phyloP scores from a whole-genome alignment of 2,113 vertebrate genomes.

The Thomomys bottae region DNA sequence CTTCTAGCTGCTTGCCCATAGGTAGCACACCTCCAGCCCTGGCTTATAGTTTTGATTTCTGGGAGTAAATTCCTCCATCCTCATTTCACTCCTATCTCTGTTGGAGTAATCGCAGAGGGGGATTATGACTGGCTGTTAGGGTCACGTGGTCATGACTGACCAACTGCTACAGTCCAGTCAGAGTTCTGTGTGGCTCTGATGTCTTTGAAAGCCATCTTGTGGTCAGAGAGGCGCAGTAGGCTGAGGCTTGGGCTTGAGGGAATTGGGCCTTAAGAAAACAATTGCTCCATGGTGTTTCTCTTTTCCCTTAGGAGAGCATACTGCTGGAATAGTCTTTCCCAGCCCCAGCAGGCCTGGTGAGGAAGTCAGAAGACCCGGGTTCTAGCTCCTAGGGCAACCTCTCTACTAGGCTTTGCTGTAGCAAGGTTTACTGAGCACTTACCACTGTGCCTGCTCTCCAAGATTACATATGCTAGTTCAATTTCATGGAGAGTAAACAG shows the following conservation, averaged over 20 bases:
- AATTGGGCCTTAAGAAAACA: background rate
- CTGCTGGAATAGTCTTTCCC: background rate
- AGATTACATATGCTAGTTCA: constrained; percentile 16
- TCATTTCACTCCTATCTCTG: background rate
- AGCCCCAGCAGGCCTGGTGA: background rate
- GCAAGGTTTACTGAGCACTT: background rate
- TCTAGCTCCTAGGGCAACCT: background rate
- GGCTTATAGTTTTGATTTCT: constrained; percentile 42
- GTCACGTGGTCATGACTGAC: constrained; percentile 1
- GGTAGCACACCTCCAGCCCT: background rate
- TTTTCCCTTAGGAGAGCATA: background rate
- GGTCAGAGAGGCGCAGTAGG: background rate
- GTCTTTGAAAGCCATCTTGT: background rate
- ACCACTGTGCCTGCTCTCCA: background rate
- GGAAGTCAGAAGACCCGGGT: background rate
- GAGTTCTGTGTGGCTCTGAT: background rate
- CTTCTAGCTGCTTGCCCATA: no score
- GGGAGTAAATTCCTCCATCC: background rate
- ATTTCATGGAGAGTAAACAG: background rate
- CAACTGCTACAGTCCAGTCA: background rate
- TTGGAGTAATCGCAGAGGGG: constrained; percentile 11
- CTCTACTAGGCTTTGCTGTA: background rate
- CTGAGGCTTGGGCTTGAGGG: background rate
- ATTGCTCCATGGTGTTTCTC: background rate
- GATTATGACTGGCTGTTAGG: constrained; percentile 31